These are phyloP conservation scores for Drosophila nikananu DNA, from an alignment of 1,140 invertebrate genomes.

Conservation along the genomic window DNA sequence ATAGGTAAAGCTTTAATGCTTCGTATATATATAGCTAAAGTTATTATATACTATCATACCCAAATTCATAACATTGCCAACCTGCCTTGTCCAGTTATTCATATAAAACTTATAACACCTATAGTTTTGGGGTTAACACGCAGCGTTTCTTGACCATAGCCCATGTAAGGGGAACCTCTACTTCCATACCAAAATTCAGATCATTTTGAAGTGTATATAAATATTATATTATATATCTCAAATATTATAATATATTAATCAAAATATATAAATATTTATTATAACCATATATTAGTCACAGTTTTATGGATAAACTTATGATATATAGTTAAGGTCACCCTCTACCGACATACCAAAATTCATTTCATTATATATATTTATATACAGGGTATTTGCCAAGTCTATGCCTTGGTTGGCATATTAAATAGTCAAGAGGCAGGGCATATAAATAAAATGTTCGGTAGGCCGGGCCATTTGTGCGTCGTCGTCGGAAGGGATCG, in stretches of 20 bases:
- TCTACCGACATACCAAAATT: background rate
- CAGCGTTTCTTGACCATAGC: background rate
- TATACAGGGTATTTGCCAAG: background rate
- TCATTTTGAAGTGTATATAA: background rate
- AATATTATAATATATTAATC: too few relatives aligned
- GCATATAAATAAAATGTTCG: slow-evolving; percentile 61
- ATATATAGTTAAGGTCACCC: background rate
- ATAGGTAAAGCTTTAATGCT: background rate
- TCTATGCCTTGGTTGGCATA: background rate
- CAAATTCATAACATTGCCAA: background rate
- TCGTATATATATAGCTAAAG: background rate
- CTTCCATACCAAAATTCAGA: background rate
- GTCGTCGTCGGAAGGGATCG: slow-evolving; percentile 49
- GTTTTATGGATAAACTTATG: too few relatives aligned
- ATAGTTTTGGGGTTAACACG: background rate
- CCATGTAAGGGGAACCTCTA: background rate
- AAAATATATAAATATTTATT: background rate
- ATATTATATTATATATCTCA: background rate
- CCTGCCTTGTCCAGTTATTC: background rate
- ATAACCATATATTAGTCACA: background rate
- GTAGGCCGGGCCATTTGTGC: slow-evolving; percentile 54
- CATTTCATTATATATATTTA: too few relatives aligned
- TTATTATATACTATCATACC: background rate
- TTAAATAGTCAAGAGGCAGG: slow-evolving; percentile 9
- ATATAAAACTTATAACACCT: background rate